Conservation (phyloP, 2,888 invertebrate species). For the Andrena bicolor region DNA sequence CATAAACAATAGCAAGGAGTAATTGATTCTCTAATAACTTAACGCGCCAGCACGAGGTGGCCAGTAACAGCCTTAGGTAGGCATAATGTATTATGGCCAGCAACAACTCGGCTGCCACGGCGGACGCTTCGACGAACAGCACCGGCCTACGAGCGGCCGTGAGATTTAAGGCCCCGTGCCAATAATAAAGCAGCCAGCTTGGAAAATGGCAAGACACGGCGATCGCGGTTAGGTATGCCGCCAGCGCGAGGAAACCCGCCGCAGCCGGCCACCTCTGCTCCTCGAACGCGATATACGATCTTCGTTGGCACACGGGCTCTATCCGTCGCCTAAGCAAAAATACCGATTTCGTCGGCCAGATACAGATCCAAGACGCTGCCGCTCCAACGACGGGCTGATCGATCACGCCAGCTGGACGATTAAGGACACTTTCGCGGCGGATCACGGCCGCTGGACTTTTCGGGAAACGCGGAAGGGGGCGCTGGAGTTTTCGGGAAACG, state of each 20-base stretch:
- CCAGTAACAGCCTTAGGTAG: slow-evolving; percentile 80
- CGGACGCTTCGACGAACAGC: slow-evolving; percentile 66
- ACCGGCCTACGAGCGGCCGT: slow-evolving; percentile 63
- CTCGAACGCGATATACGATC: slow-evolving; percentile 65
- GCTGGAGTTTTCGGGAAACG: no score
- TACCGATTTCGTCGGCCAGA: slow-evolving; percentile 46
- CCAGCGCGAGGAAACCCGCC: slow-evolving; percentile 57
- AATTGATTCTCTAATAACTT: slow-evolving; percentile 85
- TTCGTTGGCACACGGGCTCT: slow-evolving; percentile 18
- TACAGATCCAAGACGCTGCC: slow-evolving; percentile 10
- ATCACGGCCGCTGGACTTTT: no score
- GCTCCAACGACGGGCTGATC: background rate
- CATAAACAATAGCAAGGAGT: slow-evolving; percentile 85
- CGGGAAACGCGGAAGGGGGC: no score
- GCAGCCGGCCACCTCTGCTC: slow-evolving; percentile 41
- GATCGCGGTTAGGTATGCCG: slow-evolving; percentile 28
- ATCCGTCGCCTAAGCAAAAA: slow-evolving; percentile 21
- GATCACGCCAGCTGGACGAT: slow-evolving; percentile 8
- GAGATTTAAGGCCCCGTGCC: slow-evolving; percentile 81
- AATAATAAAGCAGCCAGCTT: slow-evolving; percentile 80
- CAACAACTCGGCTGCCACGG: slow-evolving; percentile 70
- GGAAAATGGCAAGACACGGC: slow-evolving; percentile 73
- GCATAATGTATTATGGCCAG: slow-evolving; percentile 80
- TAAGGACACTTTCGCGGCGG: no score
- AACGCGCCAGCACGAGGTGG: slow-evolving; percentile 82